Base-by-base conservation (phyloP, 2,888 invertebrate species). In the Seira sanloemensis region DNA sequence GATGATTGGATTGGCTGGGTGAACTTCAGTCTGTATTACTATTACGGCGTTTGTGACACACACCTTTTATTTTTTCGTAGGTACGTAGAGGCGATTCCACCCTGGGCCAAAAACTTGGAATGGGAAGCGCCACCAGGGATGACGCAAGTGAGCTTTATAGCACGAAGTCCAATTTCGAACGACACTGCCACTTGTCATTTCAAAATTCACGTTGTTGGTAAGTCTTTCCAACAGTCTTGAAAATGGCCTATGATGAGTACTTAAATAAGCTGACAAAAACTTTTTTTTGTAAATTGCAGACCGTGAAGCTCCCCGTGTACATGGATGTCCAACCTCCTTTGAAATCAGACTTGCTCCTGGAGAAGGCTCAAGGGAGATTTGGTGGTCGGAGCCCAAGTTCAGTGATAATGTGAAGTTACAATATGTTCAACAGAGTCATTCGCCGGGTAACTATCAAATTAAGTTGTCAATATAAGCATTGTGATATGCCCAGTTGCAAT, bases 321-420 rank as follows among this genome's bases (percentile, higher is more conserved):
- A 91, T 58, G 92, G 92, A 86, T 95, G 95, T 90, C 94, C 95
- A 0, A 91, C 92, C 65, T 93, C 94, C 4, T 93, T 94, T 89
- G 93, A 94, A 86, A 93, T 94, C 24, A 91, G 91, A 19, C 90
- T 94, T 72, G 91, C 91, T 67, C 91, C 92, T 16, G 92, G 93
- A 65, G 93, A 94, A 90, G 91, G 91, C 0, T 92, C 92, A 75
- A 92, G 93, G 25, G 91, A 92, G 62, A 92, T 94, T 66, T 92
- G 92, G 87, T 95, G 95, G 95, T 92, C 92, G 62, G 94, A 95
- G 88, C 94, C 95, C 0, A 91, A 91, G 62, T 94, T 95, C 89
- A 91, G 91, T 25, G 93, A 93, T 90, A 93, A 93, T 89, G 93
- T 93, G 54, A 92, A 91, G 73, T 91, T 94, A 24, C 92, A 92